Base-by-base conservation (phyloP, 2,888 invertebrate genomes). In the Phaedon cochleariae region DNA sequence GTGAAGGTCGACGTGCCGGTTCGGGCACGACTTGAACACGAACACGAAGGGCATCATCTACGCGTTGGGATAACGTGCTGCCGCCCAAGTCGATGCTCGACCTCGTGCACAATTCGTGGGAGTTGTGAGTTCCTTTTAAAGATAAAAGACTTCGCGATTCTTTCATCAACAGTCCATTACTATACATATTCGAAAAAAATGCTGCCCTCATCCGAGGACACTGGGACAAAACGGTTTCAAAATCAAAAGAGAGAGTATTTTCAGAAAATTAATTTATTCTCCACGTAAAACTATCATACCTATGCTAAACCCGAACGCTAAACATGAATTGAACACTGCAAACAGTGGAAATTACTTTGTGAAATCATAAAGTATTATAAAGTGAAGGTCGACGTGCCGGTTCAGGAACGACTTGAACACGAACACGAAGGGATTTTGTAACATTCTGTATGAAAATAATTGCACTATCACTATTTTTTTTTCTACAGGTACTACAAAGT, bases 391-490 rank as follows among this genome's bases (percentile, higher is more conserved):
- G 89, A 92, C 75, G 95, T 97, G 6, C 92, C 93, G 93, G 69
- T 96, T 97, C 80, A 90, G 97, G 75, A 97, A 98, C 78, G 97
- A 98, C 84, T 98, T 98, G 82, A 90, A 90, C 72, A 88, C 89
- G 73, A 91, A 91, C 74, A 83, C 87, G 59, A 89, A 91, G 34
- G 90, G 90, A n/a, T n/a, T n/a, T n/a, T n/a, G n/a, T n/a, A n/a
- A n/a, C n/a, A n/a, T n/a, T n/a, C n/a, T n/a, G n/a, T n/a, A n/a
- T n/a, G n/a, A n/a, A n/a, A n/a, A n/a, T n/a, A n/a, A n/a, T n/a
- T n/a, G n/a, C n/a, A n/a, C n/a, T n/a, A n/a, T n/a, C n/a, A n/a
- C n/a, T n/a, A n/a, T n/a, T n/a, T 21, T 4, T 18, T 20, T 48
- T 18, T 59, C 31, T 46, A 46, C 34, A 67, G 63, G 18, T 92